These are phyloP conservation scores for Emydura subglobosa DNA, from an alignment of 2,113 vertebrate genomes.

Conservation along the genomic window DNA sequence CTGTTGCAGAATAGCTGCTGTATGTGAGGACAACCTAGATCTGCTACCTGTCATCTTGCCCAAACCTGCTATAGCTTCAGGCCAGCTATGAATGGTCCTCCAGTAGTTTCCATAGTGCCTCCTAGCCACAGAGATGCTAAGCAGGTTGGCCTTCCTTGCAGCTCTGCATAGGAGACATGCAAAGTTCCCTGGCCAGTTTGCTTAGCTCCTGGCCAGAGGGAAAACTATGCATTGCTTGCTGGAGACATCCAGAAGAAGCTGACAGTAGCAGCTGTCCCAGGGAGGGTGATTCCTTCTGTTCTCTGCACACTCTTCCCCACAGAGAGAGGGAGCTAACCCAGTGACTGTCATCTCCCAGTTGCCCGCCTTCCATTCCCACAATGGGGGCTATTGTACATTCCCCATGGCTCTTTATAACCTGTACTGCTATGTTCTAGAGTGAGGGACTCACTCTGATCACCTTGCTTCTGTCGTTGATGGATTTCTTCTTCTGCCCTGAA, in stretches of 20 bases:
- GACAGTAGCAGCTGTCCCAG: background rate
- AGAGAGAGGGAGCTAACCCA: background rate
- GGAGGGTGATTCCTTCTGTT: background rate
- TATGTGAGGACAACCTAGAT: background rate
- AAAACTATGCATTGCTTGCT: background rate
- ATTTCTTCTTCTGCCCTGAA: background rate
- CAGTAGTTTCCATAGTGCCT: background rate
- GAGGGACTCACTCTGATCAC: background rate
- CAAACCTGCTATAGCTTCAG: background rate
- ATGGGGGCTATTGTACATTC: background rate
- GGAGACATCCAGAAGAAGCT: rapidly evolving
- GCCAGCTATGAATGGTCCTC: background rate
- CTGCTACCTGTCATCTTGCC: background rate
- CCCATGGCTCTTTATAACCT: background rate
- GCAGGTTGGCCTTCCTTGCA: rapidly evolving
- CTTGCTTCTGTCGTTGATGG: background rate
- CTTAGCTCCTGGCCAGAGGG: rapidly evolving
- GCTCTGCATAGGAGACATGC: no score
- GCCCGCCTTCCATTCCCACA: background rate
- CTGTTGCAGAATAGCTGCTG: rapidly evolving
- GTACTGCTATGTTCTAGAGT: background rate
- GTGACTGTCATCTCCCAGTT: background rate
- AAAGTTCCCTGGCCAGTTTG: background rate
- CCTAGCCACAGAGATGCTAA: background rate
- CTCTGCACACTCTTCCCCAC: background rate